Evolutionary conservation across 2,888 invertebrate species (phyloP).

Genomic region (Lepidonotus clava): DNA sequence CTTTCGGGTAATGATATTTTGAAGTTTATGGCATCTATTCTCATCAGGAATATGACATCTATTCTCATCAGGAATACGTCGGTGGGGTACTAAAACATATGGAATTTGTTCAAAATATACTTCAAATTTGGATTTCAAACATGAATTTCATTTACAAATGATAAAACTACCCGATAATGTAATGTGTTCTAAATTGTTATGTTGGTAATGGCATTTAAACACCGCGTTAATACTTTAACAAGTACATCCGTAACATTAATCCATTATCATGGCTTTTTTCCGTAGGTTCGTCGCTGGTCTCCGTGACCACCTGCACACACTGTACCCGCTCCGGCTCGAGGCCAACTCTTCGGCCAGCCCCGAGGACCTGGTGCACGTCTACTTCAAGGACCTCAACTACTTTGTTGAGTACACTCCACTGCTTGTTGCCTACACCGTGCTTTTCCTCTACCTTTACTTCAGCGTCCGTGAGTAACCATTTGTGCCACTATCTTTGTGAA

Average conservation of each 20-base stretch:
- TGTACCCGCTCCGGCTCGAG: conserved; percentile 70
- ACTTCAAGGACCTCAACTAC: conserved; percentile 88
- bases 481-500: no score
- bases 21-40: no score
- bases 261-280: not conserved
- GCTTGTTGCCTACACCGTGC: conserved; percentile 89
- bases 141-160: not conserved
- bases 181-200: not conserved
- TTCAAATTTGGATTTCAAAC: not conserved
- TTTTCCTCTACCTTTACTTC: conserved; percentile 96
- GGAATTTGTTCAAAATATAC: no score
- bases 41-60: no score
- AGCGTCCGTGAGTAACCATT: conserved; percentile 87
- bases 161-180: not conserved
- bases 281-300: conserved; percentile 88
- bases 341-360: conserved; percentile 71
- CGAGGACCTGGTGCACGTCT: conserved; percentile 85
- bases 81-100: no score
- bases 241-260: no score
- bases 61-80: no score
- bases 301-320: conserved; percentile 74
- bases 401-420: conserved; percentile 85
- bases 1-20: no score
- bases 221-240: no score
- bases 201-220: not conserved